Percentiles rank a stretch among this genome's conserved stretches.
Evolutionary conservation across 2,113 vertebrate genomes (phyloP).

Genomic region (Anoura caudifer): DNA sequence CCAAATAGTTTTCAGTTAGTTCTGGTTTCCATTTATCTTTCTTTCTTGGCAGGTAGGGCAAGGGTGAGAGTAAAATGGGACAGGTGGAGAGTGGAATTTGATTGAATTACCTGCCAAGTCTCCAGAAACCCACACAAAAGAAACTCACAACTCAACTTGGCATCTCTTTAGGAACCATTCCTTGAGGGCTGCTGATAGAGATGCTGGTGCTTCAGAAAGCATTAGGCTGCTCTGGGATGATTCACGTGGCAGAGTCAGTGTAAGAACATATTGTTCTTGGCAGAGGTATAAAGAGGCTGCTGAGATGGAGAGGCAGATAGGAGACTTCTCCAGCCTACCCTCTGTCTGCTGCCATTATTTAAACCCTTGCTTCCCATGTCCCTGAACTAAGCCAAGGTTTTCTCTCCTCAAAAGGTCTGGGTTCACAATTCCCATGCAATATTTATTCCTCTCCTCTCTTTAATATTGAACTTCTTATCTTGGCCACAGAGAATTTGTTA

Average conservation of each 20-base stretch:
- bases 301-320: too few relatives aligned
- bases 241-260: not conserved
- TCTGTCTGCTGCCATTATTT: not conserved
- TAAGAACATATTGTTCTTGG: not conserved
- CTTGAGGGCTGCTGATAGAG: not conserved
- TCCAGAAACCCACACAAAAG: constrained; percentile 43
- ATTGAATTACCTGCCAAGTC: constrained; percentile 46
- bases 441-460: constrained; percentile 30
- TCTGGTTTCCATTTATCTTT: constrained; percentile 63
- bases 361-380: not conserved
- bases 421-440: not conserved
- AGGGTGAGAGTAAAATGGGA: constrained; percentile 38
- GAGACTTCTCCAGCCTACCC: not conserved
- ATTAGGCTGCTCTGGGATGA: not conserved
- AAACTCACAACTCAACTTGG: not conserved
- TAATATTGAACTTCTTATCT: constrained; percentile 7
- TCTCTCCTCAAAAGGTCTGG: not conserved
- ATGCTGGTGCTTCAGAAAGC: not conserved
- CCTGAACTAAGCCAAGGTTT: not conserved
- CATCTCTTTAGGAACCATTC: constrained; percentile 13
- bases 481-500: not conserved
- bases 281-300: not conserved
- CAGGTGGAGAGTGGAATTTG: constrained; percentile 58
- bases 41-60: constrained; percentile 56
- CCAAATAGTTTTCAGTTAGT: constrained; percentile 35